Evolutionary conservation across 2,113 vertebrate species (phyloP).

Genomic region (Oenanthe oenanthe): DNA sequence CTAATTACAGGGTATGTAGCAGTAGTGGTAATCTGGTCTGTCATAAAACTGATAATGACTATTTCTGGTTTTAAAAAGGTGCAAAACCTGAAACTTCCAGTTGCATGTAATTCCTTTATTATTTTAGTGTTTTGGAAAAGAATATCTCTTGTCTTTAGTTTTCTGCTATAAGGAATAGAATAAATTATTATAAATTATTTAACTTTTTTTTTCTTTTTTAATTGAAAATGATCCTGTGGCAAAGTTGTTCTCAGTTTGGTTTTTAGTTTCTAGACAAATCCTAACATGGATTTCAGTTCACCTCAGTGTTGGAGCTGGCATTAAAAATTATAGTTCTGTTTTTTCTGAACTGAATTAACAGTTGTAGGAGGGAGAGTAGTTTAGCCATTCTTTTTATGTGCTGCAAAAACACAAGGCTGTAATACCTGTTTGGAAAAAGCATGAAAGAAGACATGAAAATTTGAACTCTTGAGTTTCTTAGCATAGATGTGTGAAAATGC

Average conservation of each 20-base stretch:
- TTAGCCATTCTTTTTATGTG: neutral
- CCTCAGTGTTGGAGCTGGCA: accelerated
- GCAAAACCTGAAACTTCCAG: neutral
- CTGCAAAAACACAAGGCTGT: neutral
- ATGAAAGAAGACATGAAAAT: neutral
- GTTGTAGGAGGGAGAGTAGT: neutral
- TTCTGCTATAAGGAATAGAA: neutral
- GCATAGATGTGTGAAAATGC: neutral
- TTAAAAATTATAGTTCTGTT: neutral
- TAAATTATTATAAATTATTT: neutral
- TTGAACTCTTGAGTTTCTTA: neutral
- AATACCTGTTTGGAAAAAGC: neutral
- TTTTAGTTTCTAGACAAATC: neutral
- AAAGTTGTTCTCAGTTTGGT: neutral
- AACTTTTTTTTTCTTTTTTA: too few relatives aligned
- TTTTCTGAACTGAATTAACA: neutral
- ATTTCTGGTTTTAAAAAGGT: neutral
- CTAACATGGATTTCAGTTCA: neutral
- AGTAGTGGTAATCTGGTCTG: neutral
- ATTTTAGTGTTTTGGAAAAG: neutral
- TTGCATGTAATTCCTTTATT: neutral
- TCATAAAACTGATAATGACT: neutral
- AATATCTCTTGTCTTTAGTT: accelerated
- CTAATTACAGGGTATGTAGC: too few relatives aligned
- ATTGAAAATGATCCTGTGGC: neutral